Evolutionary conservation across 2,113 vertebrate species (phyloP).

Genomic region (Lycocorax pyrrhopterus): DNA sequence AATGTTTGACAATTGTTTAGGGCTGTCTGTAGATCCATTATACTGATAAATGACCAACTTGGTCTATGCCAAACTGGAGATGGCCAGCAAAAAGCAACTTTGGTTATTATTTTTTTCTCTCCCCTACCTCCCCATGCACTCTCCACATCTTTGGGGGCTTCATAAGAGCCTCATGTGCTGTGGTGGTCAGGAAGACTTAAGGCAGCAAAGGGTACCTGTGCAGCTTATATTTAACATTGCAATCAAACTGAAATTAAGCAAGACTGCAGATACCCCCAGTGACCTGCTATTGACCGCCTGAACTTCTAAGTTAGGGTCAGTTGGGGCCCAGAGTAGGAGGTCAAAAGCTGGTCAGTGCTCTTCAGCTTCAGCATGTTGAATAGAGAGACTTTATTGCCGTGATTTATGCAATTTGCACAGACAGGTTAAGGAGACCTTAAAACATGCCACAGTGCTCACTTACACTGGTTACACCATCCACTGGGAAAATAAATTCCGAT

Average conservation of each 20-base stretch:
- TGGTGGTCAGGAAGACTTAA: conserved; percentile 19
- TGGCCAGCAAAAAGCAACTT: background rate
- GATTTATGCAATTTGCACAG: conserved; percentile 91
- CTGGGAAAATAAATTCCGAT: conserved; percentile 85
- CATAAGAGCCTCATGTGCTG: background rate
- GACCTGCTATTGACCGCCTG: conserved; percentile 96
- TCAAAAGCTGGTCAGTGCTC: conserved; percentile 89
- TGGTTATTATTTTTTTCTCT: background rate
- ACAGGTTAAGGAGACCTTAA: conserved; percentile 83
- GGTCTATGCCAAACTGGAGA: conserved; percentile 30
- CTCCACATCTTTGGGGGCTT: background rate
- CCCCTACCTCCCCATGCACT: background rate
- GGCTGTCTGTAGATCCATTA: conserved; percentile 83
- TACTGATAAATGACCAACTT: conserved; percentile 79
- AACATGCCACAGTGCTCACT: conserved; percentile 73
- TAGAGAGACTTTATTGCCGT: conserved; percentile 84
- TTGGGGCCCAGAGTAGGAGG: conserved; percentile 84
- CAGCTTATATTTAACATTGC: conserved; percentile 70
- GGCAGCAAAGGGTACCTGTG: conserved; percentile 58
- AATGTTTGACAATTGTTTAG: conserved; percentile 90
- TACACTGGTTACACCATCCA: conserved; percentile 69
- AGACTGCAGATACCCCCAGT: conserved; percentile 69
- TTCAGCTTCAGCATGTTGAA: conserved; percentile 74
- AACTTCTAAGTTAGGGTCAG: conserved; percentile 91
- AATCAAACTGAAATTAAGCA: conserved; percentile 76